Percentiles rank a stretch among this genome's conserved stretches.
Evolutionary conservation across 2,888 invertebrate species (phyloP).

Genomic region (Leucophenga montana): DNA sequence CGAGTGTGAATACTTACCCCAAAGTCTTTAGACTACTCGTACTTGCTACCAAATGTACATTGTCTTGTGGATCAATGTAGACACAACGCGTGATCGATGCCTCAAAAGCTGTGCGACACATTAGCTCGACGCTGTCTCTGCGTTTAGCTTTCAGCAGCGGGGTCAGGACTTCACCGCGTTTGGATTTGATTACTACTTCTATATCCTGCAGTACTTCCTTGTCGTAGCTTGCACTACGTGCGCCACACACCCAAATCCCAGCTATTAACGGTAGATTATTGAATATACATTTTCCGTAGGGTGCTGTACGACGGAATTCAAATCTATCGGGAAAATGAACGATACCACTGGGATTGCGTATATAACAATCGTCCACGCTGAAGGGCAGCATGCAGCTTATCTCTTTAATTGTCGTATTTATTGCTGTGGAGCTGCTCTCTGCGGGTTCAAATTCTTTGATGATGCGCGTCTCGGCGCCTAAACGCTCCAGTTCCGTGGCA

Average conservation of each 20-base stretch:
- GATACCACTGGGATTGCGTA: conserved; percentile 53
- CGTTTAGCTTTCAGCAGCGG: conserved; percentile 38
- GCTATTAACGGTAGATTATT: conserved; percentile 48
- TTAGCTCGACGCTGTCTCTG: conserved; percentile 46
- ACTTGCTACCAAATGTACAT: conserved; percentile 53
- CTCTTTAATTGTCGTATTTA: conserved; percentile 44
- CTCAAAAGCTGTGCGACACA: conserved; percentile 53
- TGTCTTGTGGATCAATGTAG: conserved; percentile 51
- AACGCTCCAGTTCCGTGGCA: conserved; percentile 38
- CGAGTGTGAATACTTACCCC: too few relatives aligned
- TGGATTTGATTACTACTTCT: conserved; percentile 51
- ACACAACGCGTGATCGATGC: conserved; percentile 55
- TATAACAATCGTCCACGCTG: conserved; percentile 55
- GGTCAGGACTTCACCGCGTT: conserved; percentile 50
- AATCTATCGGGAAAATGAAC: conserved; percentile 51
- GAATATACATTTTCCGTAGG: conserved; percentile 55
- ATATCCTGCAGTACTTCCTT: conserved; percentile 54
- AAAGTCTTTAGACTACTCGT: conserved; percentile 45
- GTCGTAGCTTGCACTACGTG: conserved; percentile 54
- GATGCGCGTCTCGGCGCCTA: conserved; percentile 9
- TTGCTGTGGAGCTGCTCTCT: neutral
- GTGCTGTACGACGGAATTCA: conserved; percentile 48
- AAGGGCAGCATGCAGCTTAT: conserved; percentile 55
- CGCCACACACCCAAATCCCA: conserved; percentile 58
- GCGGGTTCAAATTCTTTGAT: neutral